Evolutionary conservation across 2,888 invertebrate genomes (phyloP), one percentile per base, ranked within the genome.

Genomic region (Sclerodermus sp.): DNA sequence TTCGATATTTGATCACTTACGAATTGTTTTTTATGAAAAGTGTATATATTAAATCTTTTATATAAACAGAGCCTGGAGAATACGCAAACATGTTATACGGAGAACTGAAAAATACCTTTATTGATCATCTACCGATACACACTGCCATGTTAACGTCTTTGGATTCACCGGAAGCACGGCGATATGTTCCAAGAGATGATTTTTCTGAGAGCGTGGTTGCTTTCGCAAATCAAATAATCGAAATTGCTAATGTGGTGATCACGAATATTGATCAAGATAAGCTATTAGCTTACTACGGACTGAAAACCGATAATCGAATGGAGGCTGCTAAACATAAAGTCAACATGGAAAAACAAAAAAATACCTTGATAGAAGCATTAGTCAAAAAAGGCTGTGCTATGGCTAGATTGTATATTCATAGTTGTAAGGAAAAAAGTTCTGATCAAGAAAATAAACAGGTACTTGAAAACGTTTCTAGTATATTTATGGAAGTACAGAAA

Each of bases 301-400:
- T 91, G 66, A 96, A 95, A 79, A 85, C 85, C 51, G 95, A 96
- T 76, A 84, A 85, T n/a, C 83, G 92, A 45, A 79, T 84, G 1
- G 94, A 96, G 74, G 91, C 95, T 1, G 80, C 82, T 32, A 92
- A 92, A 79, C 88, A 91, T 55, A 95, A 93, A 81, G 85, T 83
- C 54, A 85, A 86, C 60, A 92, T 93, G 85, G 96, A 96, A 58
- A 90, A 90, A 70, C 89, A 91, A 73, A 93, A 90, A 71, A 84
- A 81, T 42, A 86, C 86, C 53, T 80, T 94, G 43, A 78, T 96
- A 39, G 96, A 96, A 64, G 90, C 92, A 16, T 79, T 92, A 43
- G 84, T 87, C 31, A 87, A 89, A 55, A 87, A 86, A 74, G 93
- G 91, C 43, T 82, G 87, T 51, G 87, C 89, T 43, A 74, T 89